Conservation (phyloP, 2,113 vertebrate species). For the Australoheros scitulus region DNA sequence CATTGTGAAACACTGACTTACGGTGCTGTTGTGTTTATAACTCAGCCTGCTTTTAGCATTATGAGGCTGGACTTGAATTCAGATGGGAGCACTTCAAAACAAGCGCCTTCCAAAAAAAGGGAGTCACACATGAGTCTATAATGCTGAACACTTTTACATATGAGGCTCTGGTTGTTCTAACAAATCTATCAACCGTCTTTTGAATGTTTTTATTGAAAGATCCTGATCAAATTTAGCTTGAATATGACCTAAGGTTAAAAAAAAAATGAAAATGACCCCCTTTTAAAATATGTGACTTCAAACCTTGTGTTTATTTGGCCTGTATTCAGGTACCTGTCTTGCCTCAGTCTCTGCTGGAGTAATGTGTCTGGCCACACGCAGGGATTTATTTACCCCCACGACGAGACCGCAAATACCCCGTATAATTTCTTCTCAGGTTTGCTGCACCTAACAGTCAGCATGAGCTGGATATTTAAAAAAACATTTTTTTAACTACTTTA, state of each 20-base stretch:
- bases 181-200: slow-evolving; percentile 15
- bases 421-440: neutral
- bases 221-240: neutral
- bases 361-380: slow-evolving; percentile 18
- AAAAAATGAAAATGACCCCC: neutral
- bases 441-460: neutral
- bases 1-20: slow-evolving; percentile 11
- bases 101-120: neutral
- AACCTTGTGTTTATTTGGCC: slow-evolving; percentile 11
- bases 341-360: neutral
- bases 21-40: slow-evolving; percentile 16
- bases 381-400: neutral
- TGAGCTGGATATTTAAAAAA: neutral
- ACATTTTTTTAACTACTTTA: neutral
- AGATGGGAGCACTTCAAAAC: slow-evolving; percentile 12
- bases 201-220: neutral
- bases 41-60: slow-evolving; percentile 34
- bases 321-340: neutral
- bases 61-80: slow-evolving; percentile 2
- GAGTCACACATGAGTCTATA: neutral
- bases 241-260: neutral
- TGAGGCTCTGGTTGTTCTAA: slow-evolving; percentile 18
- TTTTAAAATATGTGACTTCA: neutral
- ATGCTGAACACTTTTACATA: slow-evolving; percentile 19
- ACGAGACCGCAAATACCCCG: neutral